A percentile compares a stretch with the other conserved stretches of the same genome.
Evolutionary conservation across 2,888 invertebrate genomes (phyloP).

Genomic region (Neuroscelio doddi): DNA sequence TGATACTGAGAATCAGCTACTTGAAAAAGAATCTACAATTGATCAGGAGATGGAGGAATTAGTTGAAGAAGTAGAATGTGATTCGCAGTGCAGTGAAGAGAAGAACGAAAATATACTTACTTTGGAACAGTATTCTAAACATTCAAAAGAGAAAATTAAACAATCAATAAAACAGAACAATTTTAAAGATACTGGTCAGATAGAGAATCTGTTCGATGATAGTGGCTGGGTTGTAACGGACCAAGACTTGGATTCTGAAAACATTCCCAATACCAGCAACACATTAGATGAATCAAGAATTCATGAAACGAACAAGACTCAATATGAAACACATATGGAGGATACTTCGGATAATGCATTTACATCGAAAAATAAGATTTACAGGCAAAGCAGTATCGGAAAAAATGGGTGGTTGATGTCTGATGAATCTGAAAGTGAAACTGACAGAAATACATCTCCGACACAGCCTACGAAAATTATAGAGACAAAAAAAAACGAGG

Average conservation of each 20-base stretch:
- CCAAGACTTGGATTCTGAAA: constrained; percentile 14
- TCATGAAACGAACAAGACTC: constrained; percentile 8
- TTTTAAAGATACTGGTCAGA: constrained; percentile 1
- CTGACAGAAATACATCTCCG: constrained; percentile 43
- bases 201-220: constrained; percentile 65
- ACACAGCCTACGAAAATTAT: not conserved
- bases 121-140: no score
- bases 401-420: constrained; percentile 62
- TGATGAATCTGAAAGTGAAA: constrained; percentile 58
- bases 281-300: not conserved
- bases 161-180: not conserved
- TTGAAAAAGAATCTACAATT: constrained; percentile 8
- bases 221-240: constrained; percentile 67
- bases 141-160: constrained; percentile 11
- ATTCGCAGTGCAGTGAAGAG: not conserved
- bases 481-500: constrained; percentile 9
- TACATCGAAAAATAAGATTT: constrained; percentile 31
- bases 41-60: constrained; percentile 13
- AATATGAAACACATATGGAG: no score
- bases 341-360: constrained; percentile 10
- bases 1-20: constrained; percentile 11
- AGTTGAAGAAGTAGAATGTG: constrained; percentile 8
- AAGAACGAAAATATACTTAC: no score
- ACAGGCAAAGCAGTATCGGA: constrained; percentile 51
- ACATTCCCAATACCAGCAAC: constrained; percentile 15